Conservation (phyloP, 2,888 invertebrate genomes). For the Ommatoiulus sabulosus region DNA sequence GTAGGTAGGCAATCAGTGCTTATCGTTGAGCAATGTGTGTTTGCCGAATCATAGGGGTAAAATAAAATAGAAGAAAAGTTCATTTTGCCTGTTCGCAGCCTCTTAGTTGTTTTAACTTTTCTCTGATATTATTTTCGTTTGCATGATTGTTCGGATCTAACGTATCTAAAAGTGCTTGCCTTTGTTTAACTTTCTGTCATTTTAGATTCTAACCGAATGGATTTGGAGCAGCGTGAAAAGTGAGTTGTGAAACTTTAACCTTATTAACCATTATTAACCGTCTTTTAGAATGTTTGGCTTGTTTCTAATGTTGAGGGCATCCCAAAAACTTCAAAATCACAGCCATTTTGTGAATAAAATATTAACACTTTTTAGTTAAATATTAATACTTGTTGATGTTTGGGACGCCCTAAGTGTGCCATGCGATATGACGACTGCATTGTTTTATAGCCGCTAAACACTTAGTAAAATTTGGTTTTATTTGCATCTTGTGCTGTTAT, state of each 20-base stretch:
- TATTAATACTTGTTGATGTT: background rate
- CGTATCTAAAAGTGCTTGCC: background rate
- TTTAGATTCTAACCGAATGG: conserved; percentile 57
- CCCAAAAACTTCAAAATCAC: background rate
- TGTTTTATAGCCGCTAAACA: background rate
- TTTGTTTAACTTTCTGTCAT: conserved; percentile 51
- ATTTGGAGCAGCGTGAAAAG: conserved; percentile 58
- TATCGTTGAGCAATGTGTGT: background rate
- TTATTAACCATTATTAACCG: conserved; percentile 33
- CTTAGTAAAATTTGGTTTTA: conserved; percentile 34
- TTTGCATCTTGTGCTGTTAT: conserved; percentile 49
- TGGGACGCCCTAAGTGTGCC: background rate
- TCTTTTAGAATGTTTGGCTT: conserved; percentile 4
- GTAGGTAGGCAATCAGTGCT: background rate
- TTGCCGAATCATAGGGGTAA: background rate
- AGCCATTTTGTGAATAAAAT: background rate
- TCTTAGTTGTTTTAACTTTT: background rate
- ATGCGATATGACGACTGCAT: background rate
- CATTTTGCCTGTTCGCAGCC: background rate
- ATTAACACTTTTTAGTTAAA: background rate
- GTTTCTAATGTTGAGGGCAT: background rate
- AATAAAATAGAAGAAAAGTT: background rate
- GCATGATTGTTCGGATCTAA: background rate
- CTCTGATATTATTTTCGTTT: background rate
- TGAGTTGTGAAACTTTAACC: conserved; percentile 33